Evolutionary conservation across 2,113 vertebrate species (phyloP), one percentile per base, ranked within the genome.

Genomic region (Spea multiplicata): DNA sequence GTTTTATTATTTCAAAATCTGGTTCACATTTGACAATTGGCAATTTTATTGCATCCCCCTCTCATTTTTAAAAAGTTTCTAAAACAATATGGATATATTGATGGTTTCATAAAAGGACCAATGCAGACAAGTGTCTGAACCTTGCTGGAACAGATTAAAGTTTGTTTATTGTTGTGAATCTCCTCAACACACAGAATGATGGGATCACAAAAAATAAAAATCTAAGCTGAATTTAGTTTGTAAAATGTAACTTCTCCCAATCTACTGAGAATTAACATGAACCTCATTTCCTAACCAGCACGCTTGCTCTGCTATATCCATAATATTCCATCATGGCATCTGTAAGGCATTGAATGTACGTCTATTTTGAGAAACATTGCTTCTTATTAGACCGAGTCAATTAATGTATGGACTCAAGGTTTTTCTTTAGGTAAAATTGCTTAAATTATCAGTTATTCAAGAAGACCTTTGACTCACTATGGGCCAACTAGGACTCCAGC

Each of bases 21-120:
- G 84, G 68, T 87, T 90, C 16, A 3, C 76, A 83, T 86, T 86
- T 89, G 82, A 77, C 82, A 88, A 83, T 71, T 88, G 80, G 52
- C 71, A 85, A 50, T 14, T 82, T 84, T 81, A 74, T 87, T 84
- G 55, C 82, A 83, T 83, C 87, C 84, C 12, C 44, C 82, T 88
- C 81, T 83, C 49, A 64, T 85, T 86, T 83, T 84, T 83, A 82
- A 68, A 87, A 87, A 84, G 52, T 75, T 16, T 83, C 53, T 81
- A 85, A 50, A 67, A 79, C 49, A 88, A 83, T n/a, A 52, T 52
- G n/a, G 61, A 53, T 57, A 46, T n/a, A 62, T 5, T 8, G 65
- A 55, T 55, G 49, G 57, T 16, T 52, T 75, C 47, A 75, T 68
- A 57, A 16, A 44, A 46, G 55, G 65, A 52, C 30, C 50, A 17